Conservation (phyloP, 2,113 vertebrate species). For the Rutilus rutilus region DNA sequence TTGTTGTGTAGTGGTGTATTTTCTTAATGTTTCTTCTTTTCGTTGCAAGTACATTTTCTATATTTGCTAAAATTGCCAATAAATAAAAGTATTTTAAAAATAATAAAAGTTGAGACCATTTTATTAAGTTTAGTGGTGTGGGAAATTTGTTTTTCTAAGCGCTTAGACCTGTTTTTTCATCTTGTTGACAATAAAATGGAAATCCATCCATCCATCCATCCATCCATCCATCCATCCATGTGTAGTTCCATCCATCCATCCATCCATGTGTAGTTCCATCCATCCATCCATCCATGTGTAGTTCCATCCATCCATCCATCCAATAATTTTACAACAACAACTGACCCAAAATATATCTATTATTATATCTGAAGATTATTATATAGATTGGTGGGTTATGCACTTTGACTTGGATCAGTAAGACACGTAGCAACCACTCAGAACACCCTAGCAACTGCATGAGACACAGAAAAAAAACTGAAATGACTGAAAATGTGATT, state of each 20-base stretch:
- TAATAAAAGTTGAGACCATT: background rate
- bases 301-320: too few species aligned
- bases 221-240: too few species aligned
- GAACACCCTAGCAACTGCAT: background rate
- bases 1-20: too few species aligned
- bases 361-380: background rate
- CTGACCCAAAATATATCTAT: background rate
- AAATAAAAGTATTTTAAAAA: background rate
- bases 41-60: too few species aligned
- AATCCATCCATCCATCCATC: too few species aligned
- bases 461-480: background rate
- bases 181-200: too few species aligned
- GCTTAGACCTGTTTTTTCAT: background rate
- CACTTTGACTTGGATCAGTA: background rate
- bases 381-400: background rate
- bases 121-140: background rate
- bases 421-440: background rate
- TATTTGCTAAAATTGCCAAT: too few species aligned
- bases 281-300: too few species aligned
- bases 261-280: too few species aligned
- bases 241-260: too few species aligned
- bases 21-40: too few species aligned
- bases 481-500: background rate
- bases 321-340: too few species aligned
- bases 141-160: background rate